A percentile compares a stretch with the other conserved stretches of the same genome.
Conservation (phyloP, 2,113 vertebrate genomes). For the sheep (Ovis aries) region ARS-UI_Ramb_v3.0 NC_056055.1:80673501-80674000, state of each 20-base stretch:
- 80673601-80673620: not conserved
- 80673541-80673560: not conserved
- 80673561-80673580: not conserved
- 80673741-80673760: not conserved
- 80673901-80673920: not conserved
- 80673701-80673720: not conserved
- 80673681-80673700: not conserved
- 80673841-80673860: not conserved
- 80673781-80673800: not conserved
- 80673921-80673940: not conserved
- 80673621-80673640: not conserved
- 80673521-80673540: not conserved
- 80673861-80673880: not conserved
- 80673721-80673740: not conserved
- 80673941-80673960: not conserved
- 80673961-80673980: not conserved
- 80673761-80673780: not conserved
- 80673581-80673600: not conserved
- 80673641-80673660: not conserved
- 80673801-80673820: not conserved
- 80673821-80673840: not conserved
- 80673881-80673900: not conserved
- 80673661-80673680: not conserved
- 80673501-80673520: not conserved
- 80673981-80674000: not conserved